These are phyloP conservation scores for Ornithorhynchus anatinus DNA, from an alignment of 2,113 vertebrate species.

Conservation along the genomic window DNA sequence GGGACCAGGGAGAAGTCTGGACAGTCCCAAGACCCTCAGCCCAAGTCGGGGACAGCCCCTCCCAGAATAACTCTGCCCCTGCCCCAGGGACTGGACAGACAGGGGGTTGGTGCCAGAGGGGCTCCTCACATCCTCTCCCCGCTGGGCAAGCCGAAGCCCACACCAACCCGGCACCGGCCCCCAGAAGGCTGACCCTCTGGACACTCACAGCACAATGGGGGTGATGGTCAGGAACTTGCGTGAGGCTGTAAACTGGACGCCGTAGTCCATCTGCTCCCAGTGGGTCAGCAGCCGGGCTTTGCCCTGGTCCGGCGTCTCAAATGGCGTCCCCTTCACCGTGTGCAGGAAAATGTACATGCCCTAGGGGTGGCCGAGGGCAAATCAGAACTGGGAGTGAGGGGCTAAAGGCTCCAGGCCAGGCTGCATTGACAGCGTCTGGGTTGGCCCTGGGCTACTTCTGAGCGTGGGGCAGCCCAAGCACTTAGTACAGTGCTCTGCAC, in stretches of 20 bases:
- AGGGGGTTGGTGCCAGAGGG: not conserved
- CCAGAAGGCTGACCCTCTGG: fast-evolving
- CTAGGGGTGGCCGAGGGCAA: too few relatives aligned
- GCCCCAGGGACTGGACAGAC: not conserved
- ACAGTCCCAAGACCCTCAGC: too few relatives aligned
- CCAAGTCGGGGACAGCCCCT: too few relatives aligned
- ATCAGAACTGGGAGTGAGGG: too few relatives aligned
- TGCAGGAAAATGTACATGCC: conserved; percentile 97
- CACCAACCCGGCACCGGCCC: not conserved
- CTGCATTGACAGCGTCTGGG: too few relatives aligned
- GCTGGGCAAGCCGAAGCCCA: not conserved
- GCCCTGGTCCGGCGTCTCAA: conserved; percentile 95
- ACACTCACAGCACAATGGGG: conserved; percentile 92
- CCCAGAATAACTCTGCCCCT: not conserved
- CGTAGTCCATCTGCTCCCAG: conserved; percentile 99
- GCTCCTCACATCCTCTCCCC: not conserved
- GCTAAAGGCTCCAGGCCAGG: too few relatives aligned
- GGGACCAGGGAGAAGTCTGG: not conserved
- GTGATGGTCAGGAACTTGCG: conserved; percentile 98
- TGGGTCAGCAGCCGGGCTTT: conserved; percentile 92
- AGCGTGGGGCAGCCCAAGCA: too few relatives aligned
- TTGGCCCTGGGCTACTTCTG: too few relatives aligned
- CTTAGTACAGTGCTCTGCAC: too few relatives aligned
- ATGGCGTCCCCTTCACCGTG: conserved; percentile 94
- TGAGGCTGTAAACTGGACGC: conserved; percentile 93